Evolutionary conservation across 2,797 vertebrate genomes (phyloP).

Genomic region (Sebastes diploproa): DNA sequence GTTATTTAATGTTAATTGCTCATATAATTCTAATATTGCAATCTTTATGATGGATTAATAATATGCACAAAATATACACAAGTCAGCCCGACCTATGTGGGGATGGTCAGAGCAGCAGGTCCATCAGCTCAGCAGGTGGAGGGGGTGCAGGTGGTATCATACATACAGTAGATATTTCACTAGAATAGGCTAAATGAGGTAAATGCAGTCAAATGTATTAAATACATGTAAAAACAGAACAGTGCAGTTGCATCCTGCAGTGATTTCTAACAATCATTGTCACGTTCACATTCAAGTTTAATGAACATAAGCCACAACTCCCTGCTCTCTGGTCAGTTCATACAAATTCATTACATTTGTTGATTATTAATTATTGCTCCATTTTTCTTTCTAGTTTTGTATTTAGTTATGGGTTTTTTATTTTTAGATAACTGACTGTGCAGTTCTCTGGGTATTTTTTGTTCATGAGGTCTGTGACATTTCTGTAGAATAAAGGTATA

Average conservation of each 20-base stretch:
- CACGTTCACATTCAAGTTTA: neutral
- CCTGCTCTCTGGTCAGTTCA: accelerated
- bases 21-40: neutral
- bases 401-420: too few relatives aligned
- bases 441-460: neutral
- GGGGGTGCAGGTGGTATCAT: neutral
- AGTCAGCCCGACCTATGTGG: too few relatives aligned
- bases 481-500: neutral
- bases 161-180: neutral
- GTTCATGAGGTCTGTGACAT: neutral
- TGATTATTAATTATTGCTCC: too few relatives aligned
- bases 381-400: too few relatives aligned
- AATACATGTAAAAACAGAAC: neutral
- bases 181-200: neutral
- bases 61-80: too few relatives aligned
- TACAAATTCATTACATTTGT: too few relatives aligned
- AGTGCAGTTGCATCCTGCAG: neutral
- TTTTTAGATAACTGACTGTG: neutral
- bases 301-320: neutral
- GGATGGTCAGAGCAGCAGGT: neutral
- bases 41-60: too few relatives aligned
- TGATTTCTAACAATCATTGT: neutral
- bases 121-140: neutral
- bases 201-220: neutral
- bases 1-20: neutral